Percentiles rank a stretch among this genome's conserved stretches.
Evolutionary conservation across 92 coral and sea anemone species (phyloP).

Genomic region (Epizoanthus stellaris): DNA sequence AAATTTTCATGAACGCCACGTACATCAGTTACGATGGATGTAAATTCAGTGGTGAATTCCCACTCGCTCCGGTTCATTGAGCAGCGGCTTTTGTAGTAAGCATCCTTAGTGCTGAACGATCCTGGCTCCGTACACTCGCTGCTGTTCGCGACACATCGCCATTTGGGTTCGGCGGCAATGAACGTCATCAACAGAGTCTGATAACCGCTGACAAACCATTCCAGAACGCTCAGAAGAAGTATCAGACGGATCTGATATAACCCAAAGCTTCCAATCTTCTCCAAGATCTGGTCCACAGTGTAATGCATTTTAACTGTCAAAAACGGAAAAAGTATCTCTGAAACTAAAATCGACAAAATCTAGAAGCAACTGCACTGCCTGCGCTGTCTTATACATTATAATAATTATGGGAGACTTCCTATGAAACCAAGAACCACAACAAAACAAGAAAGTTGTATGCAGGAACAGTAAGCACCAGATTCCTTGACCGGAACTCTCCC

Average conservation of each 20-base stretch:
- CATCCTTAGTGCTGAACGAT: constrained; percentile 38
- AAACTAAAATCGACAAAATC: too few relatives aligned
- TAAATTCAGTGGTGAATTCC: constrained; percentile 54
- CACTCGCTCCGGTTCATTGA: constrained; percentile 51
- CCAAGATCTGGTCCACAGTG: constrained; percentile 53
- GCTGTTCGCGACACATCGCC: constrained; percentile 58
- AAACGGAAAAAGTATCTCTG: too few relatives aligned
- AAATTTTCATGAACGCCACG: neutral
- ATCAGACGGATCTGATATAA: constrained; percentile 44
- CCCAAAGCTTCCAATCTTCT: constrained; percentile 56
- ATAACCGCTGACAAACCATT: constrained; percentile 52
- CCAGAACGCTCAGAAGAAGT: constrained; percentile 19
- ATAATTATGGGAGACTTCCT: too few relatives aligned
- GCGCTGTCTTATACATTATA: too few relatives aligned
- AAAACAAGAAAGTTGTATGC: too few relatives aligned
- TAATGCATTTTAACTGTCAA: too few relatives aligned
- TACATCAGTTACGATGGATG: constrained; percentile 63
- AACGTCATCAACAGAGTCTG: constrained; percentile 48
- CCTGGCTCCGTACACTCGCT: constrained; percentile 50
- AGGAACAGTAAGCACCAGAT: too few relatives aligned
- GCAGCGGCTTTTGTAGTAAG: constrained; percentile 54
- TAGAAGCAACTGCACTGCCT: too few relatives aligned
- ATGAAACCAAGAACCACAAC: too few relatives aligned
- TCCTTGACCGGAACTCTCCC: too few relatives aligned
- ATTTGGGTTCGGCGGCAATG: too few relatives aligned